These are phyloP conservation scores for Hoplodrina ambigua DNA, from an alignment of 2,888 invertebrate genomes.

Conservation along the genomic window DNA sequence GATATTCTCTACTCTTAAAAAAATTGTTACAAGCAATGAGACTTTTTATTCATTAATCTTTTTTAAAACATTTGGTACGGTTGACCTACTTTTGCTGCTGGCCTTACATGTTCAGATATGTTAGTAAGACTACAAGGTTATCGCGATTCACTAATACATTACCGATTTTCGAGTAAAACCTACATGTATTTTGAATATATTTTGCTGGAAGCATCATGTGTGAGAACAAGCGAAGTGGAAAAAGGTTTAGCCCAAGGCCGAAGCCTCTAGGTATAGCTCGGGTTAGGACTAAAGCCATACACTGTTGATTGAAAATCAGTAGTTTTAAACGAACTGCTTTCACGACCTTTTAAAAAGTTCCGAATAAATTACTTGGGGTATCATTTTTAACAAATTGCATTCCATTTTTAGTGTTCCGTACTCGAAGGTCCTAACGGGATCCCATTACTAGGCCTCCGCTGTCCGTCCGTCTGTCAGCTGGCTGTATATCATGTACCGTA, in stretches of 20 bases:
- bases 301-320: not conserved
- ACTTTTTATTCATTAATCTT: not conserved
- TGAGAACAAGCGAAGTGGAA: conserved; percentile 13
- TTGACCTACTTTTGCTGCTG: conserved; percentile 15
- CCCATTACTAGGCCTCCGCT: too few species aligned
- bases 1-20: too few species aligned
- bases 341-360: too few species aligned
- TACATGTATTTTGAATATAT: conserved; percentile 6
- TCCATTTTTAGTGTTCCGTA: too few species aligned
- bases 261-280: not conserved
- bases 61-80: not conserved
- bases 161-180: conserved; percentile 22
- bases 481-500: too few species aligned
- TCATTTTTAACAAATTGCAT: too few species aligned
- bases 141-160: conserved; percentile 27
- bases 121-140: conserved; percentile 31
- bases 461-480: too few species aligned
- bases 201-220: not conserved
- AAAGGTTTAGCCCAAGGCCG: conserved; percentile 6
- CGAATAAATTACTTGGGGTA: too few species aligned
- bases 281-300: conserved; percentile 2
- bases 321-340: too few species aligned
- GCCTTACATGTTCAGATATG: not conserved
- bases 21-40: too few species aligned
- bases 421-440: too few species aligned